phyloP scores from a whole-genome alignment of 2,888 invertebrate genomes.

The Cheilosia grossa region DNA sequence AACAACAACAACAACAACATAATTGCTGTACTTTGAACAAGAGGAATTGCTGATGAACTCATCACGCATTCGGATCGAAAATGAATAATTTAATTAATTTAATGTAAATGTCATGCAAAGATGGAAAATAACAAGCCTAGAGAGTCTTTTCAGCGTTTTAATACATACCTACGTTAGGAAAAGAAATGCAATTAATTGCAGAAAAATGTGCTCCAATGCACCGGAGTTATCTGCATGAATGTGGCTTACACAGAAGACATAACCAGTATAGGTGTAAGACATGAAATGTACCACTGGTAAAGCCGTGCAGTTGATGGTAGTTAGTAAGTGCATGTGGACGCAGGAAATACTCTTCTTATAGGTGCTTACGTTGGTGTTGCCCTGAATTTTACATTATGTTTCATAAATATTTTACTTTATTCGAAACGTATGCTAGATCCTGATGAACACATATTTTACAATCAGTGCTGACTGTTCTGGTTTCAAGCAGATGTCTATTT shows the following conservation, averaged over 20 bases:
- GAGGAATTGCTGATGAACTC: slow-evolving; percentile 73
- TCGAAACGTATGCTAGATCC: too few relatives aligned
- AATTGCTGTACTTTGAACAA: slow-evolving; percentile 71
- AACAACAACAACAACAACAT: slow-evolving; percentile 16
- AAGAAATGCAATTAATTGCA: slow-evolving; percentile 48
- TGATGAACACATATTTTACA: too few relatives aligned
- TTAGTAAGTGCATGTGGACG: not conserved
- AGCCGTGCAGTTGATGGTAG: not conserved
- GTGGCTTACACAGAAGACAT: slow-evolving; percentile 11
- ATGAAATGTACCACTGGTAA: not conserved
- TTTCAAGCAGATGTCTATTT: too few relatives aligned
- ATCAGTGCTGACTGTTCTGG: too few relatives aligned
- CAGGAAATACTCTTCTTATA: not conserved
- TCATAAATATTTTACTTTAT: too few relatives aligned
- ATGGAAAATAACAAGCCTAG: slow-evolving; percentile 58
- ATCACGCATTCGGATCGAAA: slow-evolving; percentile 71
- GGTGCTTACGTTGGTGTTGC: too few relatives aligned
- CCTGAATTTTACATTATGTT: too few relatives aligned
- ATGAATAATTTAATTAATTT: slow-evolving; percentile 69
- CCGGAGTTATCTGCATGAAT: slow-evolving; percentile 23
- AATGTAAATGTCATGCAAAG: slow-evolving; percentile 72
- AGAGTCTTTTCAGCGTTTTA: slow-evolving; percentile 22
- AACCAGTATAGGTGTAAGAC: slow-evolving; percentile 14
- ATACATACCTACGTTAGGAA: not conserved
- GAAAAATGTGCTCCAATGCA: slow-evolving; percentile 54